Base-by-base conservation (phyloP, 2,888 invertebrate species). In the Eristalinus aeneus region DNA sequence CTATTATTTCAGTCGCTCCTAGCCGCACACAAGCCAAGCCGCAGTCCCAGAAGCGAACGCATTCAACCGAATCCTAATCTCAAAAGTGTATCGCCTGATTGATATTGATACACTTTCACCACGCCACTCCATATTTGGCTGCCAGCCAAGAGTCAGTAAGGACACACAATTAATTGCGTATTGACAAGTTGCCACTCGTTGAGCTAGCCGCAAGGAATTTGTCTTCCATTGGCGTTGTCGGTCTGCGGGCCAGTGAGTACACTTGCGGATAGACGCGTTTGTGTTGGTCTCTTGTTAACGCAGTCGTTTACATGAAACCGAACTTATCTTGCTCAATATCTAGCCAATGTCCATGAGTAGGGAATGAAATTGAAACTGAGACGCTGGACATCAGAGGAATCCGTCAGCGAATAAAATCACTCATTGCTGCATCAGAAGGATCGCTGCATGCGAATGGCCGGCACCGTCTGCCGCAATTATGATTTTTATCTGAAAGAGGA, bases 51-150 rank as follows among this genome's bases (percentile, higher is more conserved):
- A 76, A 16, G 39, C 27, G 9, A 71, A 54, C 56, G 68, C 72
- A 77, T 69, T 74, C 65, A 65, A 34, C 11, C 64, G 58, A 84
- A 32, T 56, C 61, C 68, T 85, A 61, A 81, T 81, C 81, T 69
- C 58, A 34, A 46, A 77, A 85, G 64, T 85, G 84, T 80, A 85
- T 85, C 85, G 80, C 73, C 73, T 81, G 85, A 85, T 76, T 85
- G 81, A 85, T 76, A 81, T 73, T 72, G 84, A 85, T 85, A 85
- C 85, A 85, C 85, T 85, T 85, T 85, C 85, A 85, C 85, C 72
- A 71, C 9, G 64, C 58, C 72, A 65, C 63, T 53, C 76, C 85
- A 81, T 81, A 76, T 81, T 76, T 72, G 76, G 80, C 22, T 23
- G 58, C 27, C 27, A 60, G 31, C 31, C 64, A 56, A 75, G 32